These are phyloP conservation scores for Actinemys pallida DNA, from an alignment of 2,113 vertebrate species.

Conservation along the genomic window DNA sequence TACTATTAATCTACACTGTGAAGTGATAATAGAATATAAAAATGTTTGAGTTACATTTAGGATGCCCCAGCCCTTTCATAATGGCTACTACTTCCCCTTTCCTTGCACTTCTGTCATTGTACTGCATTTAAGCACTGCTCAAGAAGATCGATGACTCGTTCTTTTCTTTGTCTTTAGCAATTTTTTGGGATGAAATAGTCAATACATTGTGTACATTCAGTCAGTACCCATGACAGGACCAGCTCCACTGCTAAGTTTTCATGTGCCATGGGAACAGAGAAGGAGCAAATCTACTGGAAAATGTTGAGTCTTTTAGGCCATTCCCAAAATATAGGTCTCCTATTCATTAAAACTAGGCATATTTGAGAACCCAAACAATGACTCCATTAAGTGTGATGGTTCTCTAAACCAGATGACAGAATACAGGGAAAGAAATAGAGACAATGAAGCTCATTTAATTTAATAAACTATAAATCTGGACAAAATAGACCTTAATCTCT, in stretches of 20 bases:
- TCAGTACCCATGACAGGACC: background rate
- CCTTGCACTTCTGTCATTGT: background rate
- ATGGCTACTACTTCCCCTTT: background rate
- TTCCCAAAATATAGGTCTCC: background rate
- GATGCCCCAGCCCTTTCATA: background rate
- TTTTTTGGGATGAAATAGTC: background rate
- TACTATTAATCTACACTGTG: background rate
- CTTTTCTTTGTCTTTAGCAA: background rate
- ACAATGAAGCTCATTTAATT: background rate
- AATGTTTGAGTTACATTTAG: background rate
- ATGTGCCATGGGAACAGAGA: background rate
- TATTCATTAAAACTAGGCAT: conserved; percentile 22
- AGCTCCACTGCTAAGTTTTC: background rate
- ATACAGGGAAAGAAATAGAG: background rate
- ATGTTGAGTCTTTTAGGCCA: background rate
- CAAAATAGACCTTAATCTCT: background rate
- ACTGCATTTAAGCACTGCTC: accelerated
- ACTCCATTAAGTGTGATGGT: background rate
- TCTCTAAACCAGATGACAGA: background rate
- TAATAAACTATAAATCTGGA: background rate
- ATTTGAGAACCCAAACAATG: background rate
- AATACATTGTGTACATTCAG: background rate
- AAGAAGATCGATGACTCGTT: background rate
- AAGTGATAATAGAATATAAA: background rate
- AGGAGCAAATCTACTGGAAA: background rate